Conservation (phyloP, 2,113 vertebrate genomes). For the Leptodactylus fuscus region DNA sequence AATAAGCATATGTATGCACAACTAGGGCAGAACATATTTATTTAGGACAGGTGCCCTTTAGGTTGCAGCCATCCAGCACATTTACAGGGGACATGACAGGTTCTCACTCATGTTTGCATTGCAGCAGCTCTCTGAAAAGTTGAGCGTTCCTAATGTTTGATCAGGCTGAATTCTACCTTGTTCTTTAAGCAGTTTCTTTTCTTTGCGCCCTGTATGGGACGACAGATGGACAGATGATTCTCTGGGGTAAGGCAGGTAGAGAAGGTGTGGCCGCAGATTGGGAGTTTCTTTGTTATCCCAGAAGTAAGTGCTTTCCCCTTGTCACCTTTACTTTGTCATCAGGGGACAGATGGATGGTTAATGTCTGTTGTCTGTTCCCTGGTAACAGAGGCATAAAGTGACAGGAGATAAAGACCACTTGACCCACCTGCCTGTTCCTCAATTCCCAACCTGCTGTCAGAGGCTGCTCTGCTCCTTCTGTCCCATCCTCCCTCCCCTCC, state of each 20-base stretch:
- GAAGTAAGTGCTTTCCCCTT: neutral
- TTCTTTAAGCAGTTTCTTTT: neutral
- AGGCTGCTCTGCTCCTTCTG: neutral
- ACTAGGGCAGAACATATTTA: neutral
- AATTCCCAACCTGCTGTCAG: slow-evolving; percentile 29
- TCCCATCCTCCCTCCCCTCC: neutral
- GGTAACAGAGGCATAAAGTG: slow-evolving; percentile 30
- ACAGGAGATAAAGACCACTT: slow-evolving; percentile 51
- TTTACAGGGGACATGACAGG: neutral
- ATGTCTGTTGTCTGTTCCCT: slow-evolving; percentile 33
- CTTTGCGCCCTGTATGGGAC: neutral
- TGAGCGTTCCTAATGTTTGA: neutral
- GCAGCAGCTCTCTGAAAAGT: slow-evolving; percentile 32
- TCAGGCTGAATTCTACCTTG: slow-evolving; percentile 19
- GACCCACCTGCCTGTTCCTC: slow-evolving; percentile 26
- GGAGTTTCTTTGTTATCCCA: slow-evolving; percentile 9
- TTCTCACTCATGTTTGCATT: neutral
- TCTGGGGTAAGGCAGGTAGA: slow-evolving; percentile 29
- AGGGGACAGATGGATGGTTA: slow-evolving; percentile 50
- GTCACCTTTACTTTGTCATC: slow-evolving; percentile 19
- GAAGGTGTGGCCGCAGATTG: neutral
- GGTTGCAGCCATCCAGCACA: neutral
- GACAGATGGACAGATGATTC: slow-evolving; percentile 44
- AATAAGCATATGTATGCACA: neutral
- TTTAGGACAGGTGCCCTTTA: neutral